Evolutionary conservation across 35 echinoderm and acorn worm species (phyloP), one percentile per base, ranked within the genome.

Genomic region (Holothuria glaberrima): DNA sequence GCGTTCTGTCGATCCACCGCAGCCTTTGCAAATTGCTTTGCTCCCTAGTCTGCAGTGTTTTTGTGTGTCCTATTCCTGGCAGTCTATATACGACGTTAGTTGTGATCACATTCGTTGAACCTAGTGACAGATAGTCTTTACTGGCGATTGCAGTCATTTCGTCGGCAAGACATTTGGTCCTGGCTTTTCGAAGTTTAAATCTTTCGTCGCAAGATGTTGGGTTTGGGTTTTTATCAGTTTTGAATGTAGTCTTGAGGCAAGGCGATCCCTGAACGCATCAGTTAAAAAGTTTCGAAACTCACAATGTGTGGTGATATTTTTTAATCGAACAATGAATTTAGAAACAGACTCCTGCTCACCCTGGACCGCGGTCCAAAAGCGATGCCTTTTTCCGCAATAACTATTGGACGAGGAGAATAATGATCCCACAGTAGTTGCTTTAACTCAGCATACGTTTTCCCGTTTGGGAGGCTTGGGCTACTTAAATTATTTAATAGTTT

Each of bases 121-220:
- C 5, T 72, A 1, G 32, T 10, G 12, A 59, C 1, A 67, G 28
- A n/a, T 89, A 38, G 4, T 79, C 68, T 59, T 78, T 35, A 27
- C 20, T 60, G 6, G 88, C 88, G 10, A 62, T 76, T 17, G 19
- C 18, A 2, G 68, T 70, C 56, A 89, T 61, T 59, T 89, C 88
- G 61, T 89, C 70, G 2, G 88, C 68, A 9, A 89, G 26, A 77
- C 88, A 89, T 75, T 89, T 89, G 36, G 25, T 34, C 34, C 54
- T 12, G 86, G 66, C n/a, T 89, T 74, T 75, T 89, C 72, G 38
- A 89, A 89, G 12, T 44, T 89, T 19, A 89, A 46, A 63, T 89
- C 72, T 6, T 70, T n/a, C 16, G 24, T 59, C 5, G 86, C 7
- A 1, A 88, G 48, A 24, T 72, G 58, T 26, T 88, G 64, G 18